Evolutionary conservation across 1,140 invertebrate species (phyloP), one percentile per base, ranked within the genome.

Genomic region (Drosophila funebris): DNA sequence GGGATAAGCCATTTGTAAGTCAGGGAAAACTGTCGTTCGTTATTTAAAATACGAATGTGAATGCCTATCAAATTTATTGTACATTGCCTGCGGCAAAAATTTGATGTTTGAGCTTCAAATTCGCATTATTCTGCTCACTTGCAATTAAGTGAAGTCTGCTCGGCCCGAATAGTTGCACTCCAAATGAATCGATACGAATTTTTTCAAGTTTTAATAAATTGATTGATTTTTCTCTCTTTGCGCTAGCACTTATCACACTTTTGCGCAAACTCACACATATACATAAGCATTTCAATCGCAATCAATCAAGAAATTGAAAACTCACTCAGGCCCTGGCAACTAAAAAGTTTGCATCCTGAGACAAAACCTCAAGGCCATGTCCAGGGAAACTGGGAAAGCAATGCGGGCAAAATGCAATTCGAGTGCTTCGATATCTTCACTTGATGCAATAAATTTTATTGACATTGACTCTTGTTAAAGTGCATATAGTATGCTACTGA

Each of bases 221-320:
- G 60, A 73, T 73, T 73, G 64, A 68, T 60, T 73, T 68, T 60
- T 58, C 24, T 56, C 22, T 46, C 14, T 8, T 24, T 11, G 36
- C 3, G 13, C n/a, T 2, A 24, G 29, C 3, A 33, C 14, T 18
- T 16, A 33, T 9, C 27, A 37, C 50, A 37, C 62, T 56, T 29
- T 16, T 24, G 7, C 9, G 14, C 20, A 27, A 14, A 41, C 16
- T 20, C 8, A 43, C 22, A 43, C 43, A 37, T 22, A 22, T 6
- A 16, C 8, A 14, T 14, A 31, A 39, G 22, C 39, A 46, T 66
- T 58, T 43, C 53, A 52, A 46, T 77, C 48, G 56, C 78, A 82
- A 70, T 78, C 79, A 71, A 82, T 78, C 70, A 67, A 58, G 68
- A 50, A 66, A 63, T 64, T 53, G 39, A 73, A 20, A 63, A 39